phyloP scores from a whole-genome alignment of 2,888 invertebrate species.

The Platypus cylindrus region DNA sequence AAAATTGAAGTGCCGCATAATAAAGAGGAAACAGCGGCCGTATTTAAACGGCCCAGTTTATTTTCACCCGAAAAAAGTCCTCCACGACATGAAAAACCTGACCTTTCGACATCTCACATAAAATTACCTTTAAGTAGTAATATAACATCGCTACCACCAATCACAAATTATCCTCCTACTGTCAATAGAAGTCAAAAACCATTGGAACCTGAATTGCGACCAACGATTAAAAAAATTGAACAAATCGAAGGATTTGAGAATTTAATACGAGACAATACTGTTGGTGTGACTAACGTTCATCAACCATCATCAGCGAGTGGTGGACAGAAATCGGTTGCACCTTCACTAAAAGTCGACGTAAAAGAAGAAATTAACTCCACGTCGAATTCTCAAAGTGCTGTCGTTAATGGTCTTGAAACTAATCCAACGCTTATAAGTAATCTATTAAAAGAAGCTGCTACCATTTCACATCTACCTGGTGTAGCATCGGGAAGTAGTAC shows the following conservation, averaged over 20 bases:
- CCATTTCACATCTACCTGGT: constrained; percentile 27
- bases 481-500: constrained; percentile 18
- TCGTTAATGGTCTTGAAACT: constrained; percentile 56
- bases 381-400: constrained; percentile 18
- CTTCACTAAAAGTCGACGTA: neutral
- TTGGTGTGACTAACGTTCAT: constrained; percentile 29
- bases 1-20: constrained; percentile 16
- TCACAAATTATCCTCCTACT: constrained; percentile 20
- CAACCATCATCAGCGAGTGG: constrained; percentile 25
- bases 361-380: constrained; percentile 5
- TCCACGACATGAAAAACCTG: constrained; percentile 34
- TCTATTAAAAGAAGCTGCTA: constrained; percentile 45
- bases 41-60: constrained; percentile 45
- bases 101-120: constrained; percentile 31
- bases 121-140: constrained; percentile 7
- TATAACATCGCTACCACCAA: constrained; percentile 20
- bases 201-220: constrained; percentile 48
- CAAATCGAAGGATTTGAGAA: constrained; percentile 50
- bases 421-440: constrained; percentile 60
- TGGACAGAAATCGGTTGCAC: constrained; percentile 16
- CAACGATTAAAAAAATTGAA: constrained; percentile 49
- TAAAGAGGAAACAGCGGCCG: constrained; percentile 21
- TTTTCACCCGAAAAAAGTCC: constrained; percentile 55
- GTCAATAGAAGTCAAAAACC: constrained; percentile 34
- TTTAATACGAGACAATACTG: constrained; percentile 41